These are phyloP conservation scores for Mixornis gularis DNA, from an alignment of 2,113 vertebrate genomes.

Conservation along the genomic window DNA sequence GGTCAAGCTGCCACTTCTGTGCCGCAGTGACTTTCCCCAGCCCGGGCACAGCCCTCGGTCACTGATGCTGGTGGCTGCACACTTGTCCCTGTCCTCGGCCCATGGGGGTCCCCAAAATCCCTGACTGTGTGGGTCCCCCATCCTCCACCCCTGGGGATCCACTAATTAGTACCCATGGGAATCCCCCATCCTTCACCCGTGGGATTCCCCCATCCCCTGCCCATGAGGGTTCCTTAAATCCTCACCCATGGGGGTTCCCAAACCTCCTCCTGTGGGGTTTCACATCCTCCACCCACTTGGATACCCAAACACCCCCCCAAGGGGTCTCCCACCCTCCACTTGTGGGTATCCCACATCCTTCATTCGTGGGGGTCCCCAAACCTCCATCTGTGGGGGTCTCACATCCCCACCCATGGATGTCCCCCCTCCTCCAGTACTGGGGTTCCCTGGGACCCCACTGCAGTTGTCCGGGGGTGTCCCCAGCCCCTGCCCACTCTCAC, in stretches of 20 bases:
- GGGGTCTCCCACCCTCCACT: neutral
- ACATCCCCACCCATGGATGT: neutral
- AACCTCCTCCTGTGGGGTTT: no score
- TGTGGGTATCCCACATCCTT: neutral
- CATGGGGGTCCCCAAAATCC: neutral
- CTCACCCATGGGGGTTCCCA: neutral
- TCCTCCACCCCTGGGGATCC: neutral
- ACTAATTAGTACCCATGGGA: rapidly evolving
- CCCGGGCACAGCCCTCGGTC: rapidly evolving
- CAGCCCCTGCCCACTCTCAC: neutral
- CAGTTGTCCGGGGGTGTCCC: rapidly evolving
- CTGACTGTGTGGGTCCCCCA: no score
- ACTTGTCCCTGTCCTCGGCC: neutral
- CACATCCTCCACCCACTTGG: no score
- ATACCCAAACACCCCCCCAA: neutral
- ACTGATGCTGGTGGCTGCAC: rapidly evolving
- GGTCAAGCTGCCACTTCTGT: no score
- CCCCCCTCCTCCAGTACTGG: neutral
- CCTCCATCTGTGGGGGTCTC: neutral
- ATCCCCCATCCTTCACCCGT: no score
- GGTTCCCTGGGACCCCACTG: neutral
- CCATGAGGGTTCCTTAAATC: neutral
- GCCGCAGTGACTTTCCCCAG: rapidly evolving
- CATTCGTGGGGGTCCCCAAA: neutral
- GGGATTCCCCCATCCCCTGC: no score